A percentile compares a stretch with the other conserved stretches of the same genome.
phyloP scores from a whole-genome alignment of 2,113 vertebrate genomes.

The Scomber japonicus region DNA sequence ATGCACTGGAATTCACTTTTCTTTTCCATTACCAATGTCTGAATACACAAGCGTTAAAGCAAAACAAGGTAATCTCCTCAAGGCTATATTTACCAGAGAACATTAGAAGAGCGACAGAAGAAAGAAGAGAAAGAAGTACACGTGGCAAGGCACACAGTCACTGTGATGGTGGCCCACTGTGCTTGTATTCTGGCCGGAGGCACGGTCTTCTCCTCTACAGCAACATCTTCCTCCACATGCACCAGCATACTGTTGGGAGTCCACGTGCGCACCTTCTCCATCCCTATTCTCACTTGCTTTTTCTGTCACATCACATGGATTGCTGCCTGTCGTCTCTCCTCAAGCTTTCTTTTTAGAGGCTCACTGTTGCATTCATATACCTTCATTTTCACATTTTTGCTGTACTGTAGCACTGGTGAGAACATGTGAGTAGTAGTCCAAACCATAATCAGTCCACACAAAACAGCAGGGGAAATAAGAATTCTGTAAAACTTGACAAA shows the following conservation, averaged over 20 bases:
- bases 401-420: background rate
- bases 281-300: background rate
- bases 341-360: background rate
- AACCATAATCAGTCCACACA: background rate
- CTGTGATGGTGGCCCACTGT: too few species aligned
- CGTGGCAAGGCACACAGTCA: too few species aligned
- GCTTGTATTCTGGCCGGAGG: background rate
- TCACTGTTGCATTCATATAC: constrained; percentile 15
- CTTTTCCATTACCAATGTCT: too few species aligned
- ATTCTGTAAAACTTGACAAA: constrained; percentile 4
- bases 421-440: background rate
- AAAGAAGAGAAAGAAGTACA: too few species aligned
- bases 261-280: background rate
- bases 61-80: background rate
- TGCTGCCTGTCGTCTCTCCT: background rate
- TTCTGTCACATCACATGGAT: background rate
- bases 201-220: background rate
- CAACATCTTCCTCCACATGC: background rate
- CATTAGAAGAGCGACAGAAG: too few species aligned
- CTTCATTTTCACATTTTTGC: background rate
- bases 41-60: too few species aligned
- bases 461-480: background rate
- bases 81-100: background rate
- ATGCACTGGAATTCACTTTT: too few species aligned
- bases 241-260: too few species aligned